These are phyloP conservation scores for Philereme transversata DNA, from an alignment of 2,888 invertebrate species.

Conservation along the genomic window DNA sequence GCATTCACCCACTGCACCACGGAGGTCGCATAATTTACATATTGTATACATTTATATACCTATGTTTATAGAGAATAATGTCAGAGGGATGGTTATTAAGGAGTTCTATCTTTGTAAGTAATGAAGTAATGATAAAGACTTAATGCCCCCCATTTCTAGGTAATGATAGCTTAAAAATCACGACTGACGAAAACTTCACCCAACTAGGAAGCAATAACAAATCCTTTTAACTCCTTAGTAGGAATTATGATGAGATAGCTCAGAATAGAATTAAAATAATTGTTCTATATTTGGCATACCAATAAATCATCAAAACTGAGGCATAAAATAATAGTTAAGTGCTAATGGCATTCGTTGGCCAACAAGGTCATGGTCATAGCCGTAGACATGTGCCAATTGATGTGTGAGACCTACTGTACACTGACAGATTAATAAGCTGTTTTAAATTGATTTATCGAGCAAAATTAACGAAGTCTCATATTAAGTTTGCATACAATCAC, in stretches of 20 bases:
- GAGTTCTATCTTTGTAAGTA: too few relatives aligned
- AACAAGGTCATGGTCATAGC: slow-evolving; percentile 26
- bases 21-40: too few relatives aligned
- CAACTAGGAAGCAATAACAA: neutral
- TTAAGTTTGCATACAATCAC: too few relatives aligned
- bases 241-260: neutral
- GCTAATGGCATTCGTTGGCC: slow-evolving; percentile 27
- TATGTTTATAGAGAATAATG: too few relatives aligned
- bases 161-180: too few relatives aligned
- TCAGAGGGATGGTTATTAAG: too few relatives aligned
- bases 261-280: neutral
- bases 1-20: too few relatives aligned
- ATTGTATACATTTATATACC: too few relatives aligned
- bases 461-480: neutral
- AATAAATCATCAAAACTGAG: slow-evolving; percentile 17
- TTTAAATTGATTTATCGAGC: slow-evolving; percentile 17
- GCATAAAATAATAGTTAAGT: slow-evolving; percentile 2
- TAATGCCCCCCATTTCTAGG: too few relatives aligned
- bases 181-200: too few relatives aligned
- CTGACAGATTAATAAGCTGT: slow-evolving; percentile 9
- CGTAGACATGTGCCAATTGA: slow-evolving; percentile 17
- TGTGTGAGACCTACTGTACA: slow-evolving; percentile 1
- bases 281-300: slow-evolving; percentile 11
- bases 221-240: neutral
- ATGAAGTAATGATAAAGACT: too few relatives aligned